Base-by-base conservation (phyloP, 2,797 vertebrate genomes). In the Tragopan temminckii region DNA sequence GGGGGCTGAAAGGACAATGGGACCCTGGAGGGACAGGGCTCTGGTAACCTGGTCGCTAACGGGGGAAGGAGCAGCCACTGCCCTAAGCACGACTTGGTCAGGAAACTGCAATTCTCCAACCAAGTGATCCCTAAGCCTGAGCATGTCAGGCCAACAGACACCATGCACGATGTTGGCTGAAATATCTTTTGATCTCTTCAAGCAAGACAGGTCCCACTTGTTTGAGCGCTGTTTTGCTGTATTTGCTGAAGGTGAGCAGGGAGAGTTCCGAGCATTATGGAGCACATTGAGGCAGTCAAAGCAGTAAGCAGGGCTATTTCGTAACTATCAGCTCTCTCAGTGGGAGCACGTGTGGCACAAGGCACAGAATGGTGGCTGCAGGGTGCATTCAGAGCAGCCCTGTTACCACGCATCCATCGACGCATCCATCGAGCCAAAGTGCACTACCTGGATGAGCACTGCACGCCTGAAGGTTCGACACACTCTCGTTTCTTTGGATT, bases 311-410 rank as follows among this genome's bases (percentile, higher is more conserved):
- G 40, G 69, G 57, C 38, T 45, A 16, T 64, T 88, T 69, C 1
- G 1, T 40, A 59, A 63, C 31, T 23, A 27, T 5, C 7, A 2
- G 0, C 10, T 1, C 0, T 15, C 9, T 11, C 10, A 7, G 5
- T 1, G 9, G 31, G 12, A 70, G 50, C 1, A 0, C 1, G 11
- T 24, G 42, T 18, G 31, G 23, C 14, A 15, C 2, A 23, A 18
- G 1, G 1, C 20, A 20, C 2, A 1, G 61, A 36, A 33, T 35
- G 5, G 3, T 1, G 29, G 67, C 55, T 48, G 48, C 48, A 19
- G 40, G 2, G 1, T 25, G 36, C 7, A 0, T 13, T 25, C 75
- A 55, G 11, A 38, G 45, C 52, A 50, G 46, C 35, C 35, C 48
- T 50, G 45, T 36, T 14, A 3, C 17, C 18, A 14, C 7, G 23